Evolutionary conservation across 2,888 invertebrate genomes (phyloP).

Genomic region (Halictus quadricinctus): DNA sequence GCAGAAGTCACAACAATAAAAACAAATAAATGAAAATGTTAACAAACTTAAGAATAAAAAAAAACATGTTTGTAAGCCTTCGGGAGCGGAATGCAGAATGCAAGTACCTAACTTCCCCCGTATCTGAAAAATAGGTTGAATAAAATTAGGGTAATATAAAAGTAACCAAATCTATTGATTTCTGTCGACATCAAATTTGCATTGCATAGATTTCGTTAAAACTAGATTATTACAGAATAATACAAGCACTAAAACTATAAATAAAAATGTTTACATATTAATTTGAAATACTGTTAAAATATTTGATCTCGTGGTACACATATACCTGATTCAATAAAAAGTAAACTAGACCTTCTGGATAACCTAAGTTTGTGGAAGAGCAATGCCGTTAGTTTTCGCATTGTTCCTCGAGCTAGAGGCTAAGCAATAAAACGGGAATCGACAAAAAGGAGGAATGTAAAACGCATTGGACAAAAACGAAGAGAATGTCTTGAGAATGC

Average conservation of each 20-base stretch:
- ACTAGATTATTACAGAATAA: neutral
- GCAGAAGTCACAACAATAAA: too few relatives aligned
- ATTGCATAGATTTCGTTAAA: neutral
- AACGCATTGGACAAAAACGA: conserved; percentile 26
- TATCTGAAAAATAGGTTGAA: too few relatives aligned
- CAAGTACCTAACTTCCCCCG: too few relatives aligned
- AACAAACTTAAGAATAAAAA: too few relatives aligned
- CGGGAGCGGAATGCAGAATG: too few relatives aligned
- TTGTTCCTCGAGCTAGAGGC: conserved; percentile 35
- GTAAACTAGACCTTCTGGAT: conserved; percentile 19
- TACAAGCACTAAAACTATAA: neutral
- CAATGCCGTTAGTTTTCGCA: conserved; percentile 43
- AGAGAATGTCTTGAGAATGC: conserved; percentile 37
- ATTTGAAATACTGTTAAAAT: neutral
- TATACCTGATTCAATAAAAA: neutral
- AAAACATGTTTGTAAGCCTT: too few relatives aligned
- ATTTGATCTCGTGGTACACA: neutral
- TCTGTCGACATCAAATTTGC: neutral
- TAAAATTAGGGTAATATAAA: neutral
- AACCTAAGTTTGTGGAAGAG: conserved; percentile 38
- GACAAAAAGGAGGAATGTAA: conserved; percentile 51
- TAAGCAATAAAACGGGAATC: conserved; percentile 37
- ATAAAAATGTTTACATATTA: neutral
- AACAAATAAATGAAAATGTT: too few relatives aligned
- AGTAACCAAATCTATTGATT: neutral